phyloP scores from a whole-genome alignment of 2,888 invertebrate species.

The Cheilosia variabilis region DNA sequence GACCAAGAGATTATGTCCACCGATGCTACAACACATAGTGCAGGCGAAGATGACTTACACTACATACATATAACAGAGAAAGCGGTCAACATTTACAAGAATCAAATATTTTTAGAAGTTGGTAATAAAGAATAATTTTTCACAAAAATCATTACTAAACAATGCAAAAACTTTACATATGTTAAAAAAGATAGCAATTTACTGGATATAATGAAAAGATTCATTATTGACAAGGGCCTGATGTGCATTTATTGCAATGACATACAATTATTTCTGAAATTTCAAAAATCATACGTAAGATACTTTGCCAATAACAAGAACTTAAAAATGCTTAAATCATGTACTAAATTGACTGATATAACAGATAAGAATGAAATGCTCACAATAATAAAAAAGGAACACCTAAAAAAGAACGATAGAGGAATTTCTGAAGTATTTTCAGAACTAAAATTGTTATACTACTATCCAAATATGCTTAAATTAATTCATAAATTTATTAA shows the following conservation, averaged over 20 bases:
- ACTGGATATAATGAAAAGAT: conserved; percentile 41
- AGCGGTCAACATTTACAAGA: conserved; percentile 27
- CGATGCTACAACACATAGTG: conserved; percentile 43
- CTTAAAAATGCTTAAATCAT: conserved; percentile 35
- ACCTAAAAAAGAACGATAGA: conserved; percentile 42
- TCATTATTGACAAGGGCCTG: conserved; percentile 47
- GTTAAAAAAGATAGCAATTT: conserved; percentile 33
- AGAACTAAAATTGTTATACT: conserved; percentile 28
- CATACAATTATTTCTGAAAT: conserved; percentile 23
- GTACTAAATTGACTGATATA: conserved; percentile 24
- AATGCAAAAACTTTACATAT: conserved; percentile 13
- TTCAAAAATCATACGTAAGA: conserved; percentile 51
- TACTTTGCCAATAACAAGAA: conserved; percentile 54
- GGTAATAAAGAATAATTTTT: too few relatives aligned
- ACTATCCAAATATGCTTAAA: conserved; percentile 42
- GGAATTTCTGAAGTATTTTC: conserved; percentile 42
- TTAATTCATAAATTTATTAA: conserved; percentile 40
- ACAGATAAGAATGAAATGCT: conserved; percentile 35
- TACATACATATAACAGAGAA: conserved; percentile 33
- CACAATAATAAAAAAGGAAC: conserved; percentile 22
- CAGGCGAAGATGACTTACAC: conserved; percentile 18
- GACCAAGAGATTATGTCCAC: conserved; percentile 32
- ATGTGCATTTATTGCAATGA: conserved; percentile 56
- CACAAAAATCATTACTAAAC: conserved; percentile 35
- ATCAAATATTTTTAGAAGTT: too few relatives aligned